phyloP scores from a whole-genome alignment of 2,888 invertebrate genomes.

The Hecatera dysodea region DNA sequence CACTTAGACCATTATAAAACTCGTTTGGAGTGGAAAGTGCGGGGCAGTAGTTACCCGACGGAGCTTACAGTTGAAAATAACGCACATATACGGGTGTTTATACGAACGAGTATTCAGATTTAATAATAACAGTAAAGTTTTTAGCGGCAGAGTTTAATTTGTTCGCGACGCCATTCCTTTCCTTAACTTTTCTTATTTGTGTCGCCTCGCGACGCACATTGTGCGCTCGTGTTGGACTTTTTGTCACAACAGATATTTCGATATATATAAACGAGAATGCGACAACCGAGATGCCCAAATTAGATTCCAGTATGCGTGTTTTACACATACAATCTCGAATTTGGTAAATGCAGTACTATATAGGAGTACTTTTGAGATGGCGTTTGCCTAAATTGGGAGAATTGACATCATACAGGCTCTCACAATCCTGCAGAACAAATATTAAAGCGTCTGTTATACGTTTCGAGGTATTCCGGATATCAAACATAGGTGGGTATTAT shows the following conservation, averaged over 20 bases:
- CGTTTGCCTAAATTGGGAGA: constrained; percentile 19
- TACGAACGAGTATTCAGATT: constrained; percentile 42
- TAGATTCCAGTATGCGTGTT: constrained; percentile 44
- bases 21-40: constrained; percentile 23
- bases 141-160: constrained; percentile 46
- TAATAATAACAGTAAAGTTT: constrained; percentile 53
- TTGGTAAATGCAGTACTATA: constrained; percentile 28
- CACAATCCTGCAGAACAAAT: constrained; percentile 40
- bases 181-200: constrained; percentile 63
- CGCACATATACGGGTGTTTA: constrained; percentile 11
- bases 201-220: constrained; percentile 36
- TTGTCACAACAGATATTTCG: constrained; percentile 40
- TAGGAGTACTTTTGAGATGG: constrained; percentile 16
- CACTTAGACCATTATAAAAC: constrained; percentile 21
- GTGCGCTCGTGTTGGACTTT: constrained; percentile 46
- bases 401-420: constrained; percentile 28
- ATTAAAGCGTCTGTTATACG: constrained; percentile 33
- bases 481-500: constrained; percentile 42
- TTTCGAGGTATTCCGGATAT: constrained; percentile 28
- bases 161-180: constrained; percentile 41
- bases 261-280: constrained; percentile 56
- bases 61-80: constrained; percentile 16
- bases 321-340: constrained; percentile 32
- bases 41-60: constrained; percentile 25
- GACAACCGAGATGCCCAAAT: constrained; percentile 55